phyloP scores from a whole-genome alignment of 1,140 invertebrate genomes.

The Rhyzopertha dominica region DNA sequence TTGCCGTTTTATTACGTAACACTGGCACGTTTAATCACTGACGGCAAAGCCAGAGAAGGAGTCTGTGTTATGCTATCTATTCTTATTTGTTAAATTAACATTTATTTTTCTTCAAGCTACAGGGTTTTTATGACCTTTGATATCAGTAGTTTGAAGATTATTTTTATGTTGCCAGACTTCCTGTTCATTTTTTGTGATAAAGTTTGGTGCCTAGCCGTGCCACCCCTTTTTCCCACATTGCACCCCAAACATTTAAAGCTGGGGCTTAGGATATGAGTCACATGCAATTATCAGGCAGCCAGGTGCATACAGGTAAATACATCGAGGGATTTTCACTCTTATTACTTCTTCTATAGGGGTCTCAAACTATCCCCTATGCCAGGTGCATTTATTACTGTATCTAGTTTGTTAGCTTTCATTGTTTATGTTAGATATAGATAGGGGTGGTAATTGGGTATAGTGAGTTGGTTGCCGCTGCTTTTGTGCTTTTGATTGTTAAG shows the following conservation, averaged over 20 bases:
- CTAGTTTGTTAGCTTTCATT: slow-evolving; percentile 1
- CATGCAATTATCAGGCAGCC: slow-evolving; percentile 18
- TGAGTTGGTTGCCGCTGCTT: slow-evolving; percentile 5
- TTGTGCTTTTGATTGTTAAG: slow-evolving; percentile 3
- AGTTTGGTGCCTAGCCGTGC: slow-evolving; percentile 11
- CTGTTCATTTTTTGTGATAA: too few relatives aligned
- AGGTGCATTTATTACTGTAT: slow-evolving; percentile 11
- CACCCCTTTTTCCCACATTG: slow-evolving; percentile 19
- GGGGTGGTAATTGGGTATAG: slow-evolving; percentile 9
- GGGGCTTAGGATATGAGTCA: slow-evolving; percentile 18
- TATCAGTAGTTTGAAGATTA: too few relatives aligned
- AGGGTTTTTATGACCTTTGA: too few relatives aligned
- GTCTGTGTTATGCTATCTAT: too few relatives aligned
- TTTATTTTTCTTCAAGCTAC: too few relatives aligned
- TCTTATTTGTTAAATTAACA: too few relatives aligned
- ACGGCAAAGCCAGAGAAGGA: too few relatives aligned
- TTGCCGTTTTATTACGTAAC: too few relatives aligned
- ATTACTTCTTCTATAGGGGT: neutral
- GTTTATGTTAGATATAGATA: slow-evolving; percentile 9
- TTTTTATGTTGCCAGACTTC: too few relatives aligned
- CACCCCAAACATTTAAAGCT: slow-evolving; percentile 17
- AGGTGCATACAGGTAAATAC: slow-evolving; percentile 23
- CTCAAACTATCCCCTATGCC: slow-evolving; percentile 6
- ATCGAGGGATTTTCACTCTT: neutral
- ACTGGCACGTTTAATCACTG: too few relatives aligned